Conservation (phyloP, 2,888 invertebrate genomes). For the Conus canariensis region DNA sequence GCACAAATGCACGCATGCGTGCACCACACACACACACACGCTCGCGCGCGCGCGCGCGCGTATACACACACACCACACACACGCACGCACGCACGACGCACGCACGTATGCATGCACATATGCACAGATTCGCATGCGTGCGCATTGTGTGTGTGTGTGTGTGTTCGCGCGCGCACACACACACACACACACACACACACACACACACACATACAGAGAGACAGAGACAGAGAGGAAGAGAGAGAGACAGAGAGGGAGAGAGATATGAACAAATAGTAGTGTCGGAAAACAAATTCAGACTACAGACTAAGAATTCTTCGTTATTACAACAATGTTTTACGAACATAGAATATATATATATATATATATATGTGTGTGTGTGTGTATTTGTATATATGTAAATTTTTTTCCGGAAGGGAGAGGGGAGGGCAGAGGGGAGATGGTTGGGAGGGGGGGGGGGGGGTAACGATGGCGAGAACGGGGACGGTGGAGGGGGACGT, state of each 20-base stretch:
- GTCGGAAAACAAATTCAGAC: no score
- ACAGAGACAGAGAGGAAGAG: background rate
- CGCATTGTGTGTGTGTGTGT: no score
- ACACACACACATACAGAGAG: background rate
- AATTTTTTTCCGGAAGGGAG: background rate
- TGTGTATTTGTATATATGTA: background rate
- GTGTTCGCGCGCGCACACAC: no score
- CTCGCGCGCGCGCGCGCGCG: background rate
- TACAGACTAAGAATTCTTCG: no score
- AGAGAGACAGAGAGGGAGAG: no score
- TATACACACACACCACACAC: background rate
- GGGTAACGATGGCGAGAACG: background rate
- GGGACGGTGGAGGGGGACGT: background rate
- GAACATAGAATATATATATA: no score
- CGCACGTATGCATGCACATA: background rate
- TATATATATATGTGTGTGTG: background rate
- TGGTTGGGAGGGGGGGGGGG: background rate
- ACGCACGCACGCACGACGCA: background rate
- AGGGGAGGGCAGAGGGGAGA: background rate
- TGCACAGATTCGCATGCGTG: background rate
- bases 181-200: background rate
- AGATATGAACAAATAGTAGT: no score
- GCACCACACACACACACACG: background rate
- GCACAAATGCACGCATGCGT: background rate
- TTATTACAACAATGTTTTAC: no score